Evolutionary conservation across 2,797 vertebrate genomes (phyloP), one percentile per base, ranked within the genome.

Genomic region (Anas flavirostris): DNA sequence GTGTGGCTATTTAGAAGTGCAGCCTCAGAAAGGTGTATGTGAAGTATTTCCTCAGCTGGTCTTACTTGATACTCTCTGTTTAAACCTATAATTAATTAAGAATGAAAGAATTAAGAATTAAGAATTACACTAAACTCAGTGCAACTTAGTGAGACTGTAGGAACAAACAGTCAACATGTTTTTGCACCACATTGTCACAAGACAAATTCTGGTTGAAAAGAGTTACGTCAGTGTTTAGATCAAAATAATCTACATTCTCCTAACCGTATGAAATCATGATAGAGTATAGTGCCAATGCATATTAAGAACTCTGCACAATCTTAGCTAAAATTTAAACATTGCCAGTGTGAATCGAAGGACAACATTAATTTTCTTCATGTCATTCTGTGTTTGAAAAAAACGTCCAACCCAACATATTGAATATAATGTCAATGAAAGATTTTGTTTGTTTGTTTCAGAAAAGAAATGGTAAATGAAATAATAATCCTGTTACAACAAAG

Each of bases 201-300:
- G 62, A 48, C n/a, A 93, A 82, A 95, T 82, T 82, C 37, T 62
- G 74, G 93, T 86, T 50, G 62, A 93, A 58, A 63, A 82, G 64
- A 95, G 85, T 89, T 81, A 64, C 84, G 67, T 80, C 86, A 70
- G 52, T 87, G 60, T 97, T 91, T 88, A 84, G 77, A 93, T 83
- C 79, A 94, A 94, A 96, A 94, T 83, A 92, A 82, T 62, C 23
- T 75, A 86, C 58, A 26, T 50, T 95, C 77, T 93, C 66, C 43
- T 16, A 93, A 48, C 56, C 46, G 12, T 93, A 22, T 93, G 90
- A 97, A 94, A 90, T 94, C 81, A 74, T 90, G 70, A 86, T 60
- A 50, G 66, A 91, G 53, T 52, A 78, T 5, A 3, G 44, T 82
- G 53, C 93, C 87, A 92, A 67, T 56, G 44, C 21, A 58, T 62